Percentiles rank a stretch among this genome's conserved stretches.
phyloP scores from a whole-genome alignment of 1,140 invertebrate genomes.

The Polypedilum pembai region DNA sequence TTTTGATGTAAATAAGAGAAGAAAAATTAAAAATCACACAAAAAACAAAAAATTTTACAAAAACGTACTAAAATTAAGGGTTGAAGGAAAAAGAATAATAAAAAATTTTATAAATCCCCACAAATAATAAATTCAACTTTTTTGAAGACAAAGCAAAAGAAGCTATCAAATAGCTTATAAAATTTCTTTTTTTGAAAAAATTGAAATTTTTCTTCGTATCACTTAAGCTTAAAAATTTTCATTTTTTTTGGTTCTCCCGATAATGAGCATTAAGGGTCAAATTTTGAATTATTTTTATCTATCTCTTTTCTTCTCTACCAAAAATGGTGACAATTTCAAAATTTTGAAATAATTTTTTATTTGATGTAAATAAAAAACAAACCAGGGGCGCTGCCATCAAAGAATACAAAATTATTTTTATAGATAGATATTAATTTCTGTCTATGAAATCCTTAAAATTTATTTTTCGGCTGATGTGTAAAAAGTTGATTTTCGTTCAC shows the following conservation, averaged over 20 bases:
- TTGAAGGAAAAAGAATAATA: slow-evolving; percentile 5
- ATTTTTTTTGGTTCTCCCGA: neutral
- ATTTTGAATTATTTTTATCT: neutral
- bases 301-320: neutral
- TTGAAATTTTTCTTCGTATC: neutral
- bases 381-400: slow-evolving; percentile 14
- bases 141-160: slow-evolving; percentile 28
- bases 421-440: no score
- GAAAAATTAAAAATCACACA: slow-evolving; percentile 19
- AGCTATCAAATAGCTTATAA: slow-evolving; percentile 27
- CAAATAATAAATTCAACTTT: slow-evolving; percentile 16
- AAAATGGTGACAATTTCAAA: slow-evolving; percentile 24
- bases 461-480: neutral
- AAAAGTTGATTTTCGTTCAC: neutral
- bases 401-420: neutral
- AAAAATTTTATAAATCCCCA: neutral
- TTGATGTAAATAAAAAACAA: neutral
- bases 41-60: neutral
- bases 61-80: slow-evolving; percentile 24
- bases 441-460: no score
- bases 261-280: slow-evolving; percentile 14
- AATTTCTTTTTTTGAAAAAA: slow-evolving; percentile 21
- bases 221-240: no score
- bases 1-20: slow-evolving; percentile 27
- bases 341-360: neutral